These are phyloP conservation scores for Telmatochromis sp. DNA, from an alignment of 2,113 vertebrate genomes.

Conservation along the genomic window DNA sequence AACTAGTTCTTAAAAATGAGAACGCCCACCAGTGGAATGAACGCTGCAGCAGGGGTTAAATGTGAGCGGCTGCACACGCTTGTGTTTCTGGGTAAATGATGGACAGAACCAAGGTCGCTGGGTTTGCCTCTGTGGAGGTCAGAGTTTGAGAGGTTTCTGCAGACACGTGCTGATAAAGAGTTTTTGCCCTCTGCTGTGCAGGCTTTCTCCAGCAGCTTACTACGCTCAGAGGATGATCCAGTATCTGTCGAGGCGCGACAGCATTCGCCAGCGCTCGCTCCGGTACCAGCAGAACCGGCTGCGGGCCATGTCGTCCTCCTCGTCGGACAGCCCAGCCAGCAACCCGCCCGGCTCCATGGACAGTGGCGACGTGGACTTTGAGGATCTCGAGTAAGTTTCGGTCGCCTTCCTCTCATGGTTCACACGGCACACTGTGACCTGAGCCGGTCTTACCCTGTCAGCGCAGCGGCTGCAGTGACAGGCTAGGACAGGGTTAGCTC, in stretches of 20 bases:
- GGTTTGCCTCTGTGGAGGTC: neutral
- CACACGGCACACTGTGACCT: neutral
- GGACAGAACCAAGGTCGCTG: neutral
- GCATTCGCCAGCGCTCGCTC: slow-evolving; percentile 94
- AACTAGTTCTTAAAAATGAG: neutral
- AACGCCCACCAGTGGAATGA: neutral
- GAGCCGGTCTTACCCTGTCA: neutral
- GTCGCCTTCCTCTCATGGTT: neutral
- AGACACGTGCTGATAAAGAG: accelerated
- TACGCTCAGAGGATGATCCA: slow-evolving; percentile 99
- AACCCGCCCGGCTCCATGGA: slow-evolving; percentile 82
- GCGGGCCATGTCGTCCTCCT: slow-evolving; percentile 74
- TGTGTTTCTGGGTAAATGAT: neutral
- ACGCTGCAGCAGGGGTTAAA: neutral
- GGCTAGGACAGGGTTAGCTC: neutral
- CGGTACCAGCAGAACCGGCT: slow-evolving; percentile 95
- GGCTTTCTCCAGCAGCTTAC: slow-evolving; percentile 96
- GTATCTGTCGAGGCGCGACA: slow-evolving; percentile 95
- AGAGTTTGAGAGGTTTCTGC: neutral
- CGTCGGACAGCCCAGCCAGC: slow-evolving; percentile 76
- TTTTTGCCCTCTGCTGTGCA: slow-evolving; percentile 31
- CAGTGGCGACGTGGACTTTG: slow-evolving; percentile 90
- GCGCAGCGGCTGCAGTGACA: neutral
- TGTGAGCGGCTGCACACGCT: neutral
- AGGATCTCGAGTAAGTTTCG: slow-evolving; percentile 91